These are phyloP conservation scores for Pteronotus mesoamericanus DNA, from an alignment of 2,797 vertebrate genomes.

Conservation along the genomic window DNA sequence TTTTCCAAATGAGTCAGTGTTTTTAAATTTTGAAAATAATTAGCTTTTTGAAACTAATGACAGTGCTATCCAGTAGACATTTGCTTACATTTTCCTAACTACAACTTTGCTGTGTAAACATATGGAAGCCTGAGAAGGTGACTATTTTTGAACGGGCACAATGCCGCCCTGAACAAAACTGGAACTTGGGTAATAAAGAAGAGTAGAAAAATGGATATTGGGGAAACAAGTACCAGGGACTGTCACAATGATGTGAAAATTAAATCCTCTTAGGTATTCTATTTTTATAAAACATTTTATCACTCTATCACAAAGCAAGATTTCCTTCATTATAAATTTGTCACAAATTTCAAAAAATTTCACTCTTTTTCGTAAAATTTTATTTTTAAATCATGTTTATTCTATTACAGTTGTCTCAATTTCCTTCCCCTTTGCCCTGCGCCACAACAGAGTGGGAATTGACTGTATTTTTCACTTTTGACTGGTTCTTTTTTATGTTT, in stretches of 20 bases:
- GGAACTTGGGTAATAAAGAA: not conserved
- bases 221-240: not conserved
- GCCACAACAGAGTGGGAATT: too few species aligned
- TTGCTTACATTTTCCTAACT: not conserved
- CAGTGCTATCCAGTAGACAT: not conserved
- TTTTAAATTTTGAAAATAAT: constrained; percentile 6
- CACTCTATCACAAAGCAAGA: not conserved
- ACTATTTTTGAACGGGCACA: not conserved
- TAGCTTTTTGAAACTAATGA: not conserved
- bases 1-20: not conserved
- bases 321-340: constrained; percentile 38
- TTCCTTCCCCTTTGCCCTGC: too few species aligned
- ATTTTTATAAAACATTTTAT: not conserved
- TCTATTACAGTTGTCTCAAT: too few species aligned
- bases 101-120: not conserved
- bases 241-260: not conserved
- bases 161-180: not conserved
- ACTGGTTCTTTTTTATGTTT: not conserved
- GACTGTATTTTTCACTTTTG: too few species aligned
- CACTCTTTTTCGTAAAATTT: too few species aligned
- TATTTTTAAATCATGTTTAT: too few species aligned
- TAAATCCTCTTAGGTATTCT: not conserved
- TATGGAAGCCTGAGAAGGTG: not conserved
- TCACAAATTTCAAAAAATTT: constrained; percentile 4
- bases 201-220: not conserved